Evolutionary conservation across 1,140 invertebrate species (phyloP).

Genomic region (Tetramorium alpestre): DNA sequence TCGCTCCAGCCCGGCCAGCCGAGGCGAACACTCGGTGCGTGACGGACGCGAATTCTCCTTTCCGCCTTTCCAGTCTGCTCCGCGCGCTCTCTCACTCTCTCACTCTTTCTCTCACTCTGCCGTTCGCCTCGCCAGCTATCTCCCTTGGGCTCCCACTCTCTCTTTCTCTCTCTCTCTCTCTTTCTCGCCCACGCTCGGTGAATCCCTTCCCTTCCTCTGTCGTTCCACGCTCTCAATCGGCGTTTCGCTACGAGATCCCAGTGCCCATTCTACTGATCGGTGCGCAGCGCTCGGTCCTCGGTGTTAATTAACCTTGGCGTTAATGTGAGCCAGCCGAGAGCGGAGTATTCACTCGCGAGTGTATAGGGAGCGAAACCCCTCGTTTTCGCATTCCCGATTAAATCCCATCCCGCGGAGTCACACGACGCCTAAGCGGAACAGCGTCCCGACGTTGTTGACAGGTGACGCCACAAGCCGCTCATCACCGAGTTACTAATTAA

Average conservation of each 20-base stretch:
- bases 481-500: neutral
- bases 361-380: slow-evolving; percentile 74
- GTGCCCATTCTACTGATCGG: slow-evolving; percentile 52
- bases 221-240: neutral
- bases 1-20: neutral
- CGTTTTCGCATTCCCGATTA: slow-evolving; percentile 75
- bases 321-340: slow-evolving; percentile 62
- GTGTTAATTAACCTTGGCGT: slow-evolving; percentile 41
- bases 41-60: slow-evolving; percentile 33
- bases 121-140: neutral
- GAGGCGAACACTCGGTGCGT: slow-evolving; percentile 1
- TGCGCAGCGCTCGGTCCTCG: neutral
- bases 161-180: neutral
- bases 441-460: slow-evolving; percentile 36
- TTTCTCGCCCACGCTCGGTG: neutral
- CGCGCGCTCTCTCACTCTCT: neutral
- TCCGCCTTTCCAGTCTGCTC: slow-evolving; percentile 7
- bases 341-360: slow-evolving; percentile 78
- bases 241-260: slow-evolving; percentile 46
- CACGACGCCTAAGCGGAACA: slow-evolving; percentile 13
- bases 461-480: slow-evolving; percentile 63
- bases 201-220: slow-evolving; percentile 16
- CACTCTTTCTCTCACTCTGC: neutral
- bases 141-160: neutral
- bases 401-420: slow-evolving; percentile 58